Evolutionary conservation across 1,140 invertebrate species (phyloP).

Genomic region (Phortica variegata): DNA sequence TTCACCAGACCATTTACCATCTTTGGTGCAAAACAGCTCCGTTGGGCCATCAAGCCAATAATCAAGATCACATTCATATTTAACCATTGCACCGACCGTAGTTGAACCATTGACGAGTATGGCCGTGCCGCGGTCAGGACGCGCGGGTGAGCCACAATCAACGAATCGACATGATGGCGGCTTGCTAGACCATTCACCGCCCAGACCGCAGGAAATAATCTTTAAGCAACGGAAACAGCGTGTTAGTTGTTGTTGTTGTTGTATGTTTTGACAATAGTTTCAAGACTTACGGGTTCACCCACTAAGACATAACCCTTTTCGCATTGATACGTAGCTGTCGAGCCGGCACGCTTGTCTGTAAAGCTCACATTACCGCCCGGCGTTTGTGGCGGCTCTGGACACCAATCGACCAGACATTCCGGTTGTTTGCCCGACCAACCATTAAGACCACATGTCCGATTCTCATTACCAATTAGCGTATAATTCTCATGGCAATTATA

Average conservation of each 20-base stretch:
- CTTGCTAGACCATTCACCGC: constrained; percentile 78
- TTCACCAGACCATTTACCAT: constrained; percentile 84
- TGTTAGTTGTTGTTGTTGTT: constrained; percentile 6
- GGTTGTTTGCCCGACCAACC: constrained; percentile 82
- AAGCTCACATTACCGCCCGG: constrained; percentile 71
- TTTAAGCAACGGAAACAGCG: constrained; percentile 40
- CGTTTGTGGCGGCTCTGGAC: constrained; percentile 74
- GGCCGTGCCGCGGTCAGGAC: constrained; percentile 74
- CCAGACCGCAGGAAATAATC: constrained; percentile 77
- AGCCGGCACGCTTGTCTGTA: constrained; percentile 72
- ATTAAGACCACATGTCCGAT: constrained; percentile 73
- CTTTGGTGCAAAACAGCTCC: constrained; percentile 72
- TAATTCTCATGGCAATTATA: constrained; percentile 84
- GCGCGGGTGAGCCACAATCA: constrained; percentile 81
- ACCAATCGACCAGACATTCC: constrained; percentile 83
- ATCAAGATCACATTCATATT: constrained; percentile 78
- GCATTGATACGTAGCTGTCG: constrained; percentile 77
- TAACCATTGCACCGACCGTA: constrained; percentile 71
- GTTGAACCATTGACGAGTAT: constrained; percentile 76
- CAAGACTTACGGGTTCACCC: constrained; percentile 69
- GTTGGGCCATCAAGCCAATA: constrained; percentile 78
- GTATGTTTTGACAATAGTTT: background rate
- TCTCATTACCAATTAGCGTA: constrained; percentile 74
- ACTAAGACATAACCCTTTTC: constrained; percentile 81
- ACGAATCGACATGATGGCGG: constrained; percentile 80